Conservation (phyloP, 2,113 vertebrate species). For the pig (Sus scrofa) region DNA sequence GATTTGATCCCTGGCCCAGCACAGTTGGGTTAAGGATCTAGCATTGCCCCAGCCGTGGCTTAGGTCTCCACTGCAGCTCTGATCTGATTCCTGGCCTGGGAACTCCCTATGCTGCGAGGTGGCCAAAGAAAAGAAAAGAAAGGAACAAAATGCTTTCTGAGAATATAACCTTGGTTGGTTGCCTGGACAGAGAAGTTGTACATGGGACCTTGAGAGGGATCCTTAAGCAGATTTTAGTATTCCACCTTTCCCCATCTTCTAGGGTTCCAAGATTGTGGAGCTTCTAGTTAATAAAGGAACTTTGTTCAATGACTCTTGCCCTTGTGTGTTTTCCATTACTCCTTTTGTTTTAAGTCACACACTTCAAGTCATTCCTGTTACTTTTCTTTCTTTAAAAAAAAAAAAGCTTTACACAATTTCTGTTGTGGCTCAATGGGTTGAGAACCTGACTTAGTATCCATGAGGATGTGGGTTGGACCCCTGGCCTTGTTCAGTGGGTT, state of each 20-base stretch:
- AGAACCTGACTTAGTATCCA: too few species aligned
- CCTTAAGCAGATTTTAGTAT: neutral
- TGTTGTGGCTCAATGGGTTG: too few species aligned
- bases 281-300: neutral
- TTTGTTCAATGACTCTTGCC: neutral
- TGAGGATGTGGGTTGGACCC: too few species aligned
- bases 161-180: neutral
- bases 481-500: too few species aligned
- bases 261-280: neutral
- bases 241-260: neutral
- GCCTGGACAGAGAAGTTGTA: neutral
- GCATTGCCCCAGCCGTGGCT: too few species aligned
- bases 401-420: neutral
- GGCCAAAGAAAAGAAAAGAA: too few species aligned
- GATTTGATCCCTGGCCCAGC: too few species aligned
- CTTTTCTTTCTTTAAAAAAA: neutral
- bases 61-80: too few species aligned
- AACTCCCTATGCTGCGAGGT: too few species aligned
- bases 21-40: too few species aligned
- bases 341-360: neutral
- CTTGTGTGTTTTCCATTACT: neutral
- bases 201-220: neutral
- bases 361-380: neutral
- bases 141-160: neutral
- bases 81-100: too few species aligned